Conservation (phyloP, 2,888 invertebrate genomes). For the Diplolepis rosae region DNA sequence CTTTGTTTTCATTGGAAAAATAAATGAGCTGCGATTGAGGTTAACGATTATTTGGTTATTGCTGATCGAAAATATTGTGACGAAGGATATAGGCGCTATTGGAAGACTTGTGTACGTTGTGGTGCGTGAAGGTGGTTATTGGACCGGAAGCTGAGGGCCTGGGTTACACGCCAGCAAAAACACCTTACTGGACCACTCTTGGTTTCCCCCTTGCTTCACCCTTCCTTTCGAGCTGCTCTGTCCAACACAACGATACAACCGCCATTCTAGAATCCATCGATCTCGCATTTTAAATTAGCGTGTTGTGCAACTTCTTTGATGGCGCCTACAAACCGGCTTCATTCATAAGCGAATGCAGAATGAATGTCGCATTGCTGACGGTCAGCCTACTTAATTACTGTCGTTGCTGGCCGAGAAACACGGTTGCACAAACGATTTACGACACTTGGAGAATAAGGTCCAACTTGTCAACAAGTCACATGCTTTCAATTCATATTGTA, state of each 20-base stretch:
- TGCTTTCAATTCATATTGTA: background rate
- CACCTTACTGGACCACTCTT: slow-evolving; percentile 48
- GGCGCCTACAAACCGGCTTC: slow-evolving; percentile 53
- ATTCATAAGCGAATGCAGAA: slow-evolving; percentile 47
- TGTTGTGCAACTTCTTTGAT: slow-evolving; percentile 49
- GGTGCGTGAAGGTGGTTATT: slow-evolving; percentile 46
- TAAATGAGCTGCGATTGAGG: background rate
- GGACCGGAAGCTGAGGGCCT: slow-evolving; percentile 50
- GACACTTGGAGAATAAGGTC: background rate
- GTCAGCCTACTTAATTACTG: slow-evolving; percentile 44
- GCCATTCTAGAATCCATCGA: slow-evolving; percentile 44
- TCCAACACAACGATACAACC: slow-evolving; percentile 38
- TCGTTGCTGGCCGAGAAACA: background rate
- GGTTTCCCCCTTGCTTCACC: slow-evolving; percentile 35
- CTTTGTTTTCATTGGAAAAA: background rate
- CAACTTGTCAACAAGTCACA: background rate
- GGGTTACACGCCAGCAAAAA: slow-evolving; percentile 46
- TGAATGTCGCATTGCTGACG: slow-evolving; percentile 46
- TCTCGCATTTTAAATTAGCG: slow-evolving; percentile 45
- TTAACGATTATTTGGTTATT: background rate
- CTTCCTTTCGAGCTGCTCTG: slow-evolving; percentile 47
- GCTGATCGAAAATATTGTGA: background rate
- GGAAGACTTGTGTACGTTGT: background rate
- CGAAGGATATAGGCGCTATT: background rate
- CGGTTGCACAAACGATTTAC: background rate